Evolutionary conservation across 2,113 vertebrate species (phyloP).

Genomic region (Arenaria interpres): DNA sequence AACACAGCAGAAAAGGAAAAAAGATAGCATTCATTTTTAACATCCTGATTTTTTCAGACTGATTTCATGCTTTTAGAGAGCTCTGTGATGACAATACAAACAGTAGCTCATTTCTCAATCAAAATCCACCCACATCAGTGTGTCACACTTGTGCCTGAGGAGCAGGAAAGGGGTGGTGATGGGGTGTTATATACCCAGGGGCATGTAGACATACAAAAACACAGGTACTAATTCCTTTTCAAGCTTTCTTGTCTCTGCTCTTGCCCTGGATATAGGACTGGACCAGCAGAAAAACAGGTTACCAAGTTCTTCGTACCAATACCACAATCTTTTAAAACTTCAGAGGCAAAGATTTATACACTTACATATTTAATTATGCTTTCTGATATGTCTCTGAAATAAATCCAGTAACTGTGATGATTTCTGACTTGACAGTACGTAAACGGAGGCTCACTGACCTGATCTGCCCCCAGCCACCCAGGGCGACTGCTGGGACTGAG

Average conservation of each 20-base stretch:
- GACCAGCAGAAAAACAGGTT: not conserved
- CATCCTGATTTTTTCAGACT: conserved; percentile 18
- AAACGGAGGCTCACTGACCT: not conserved
- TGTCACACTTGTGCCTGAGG: conserved; percentile 53
- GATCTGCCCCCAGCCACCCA: not conserved
- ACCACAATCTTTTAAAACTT: not conserved
- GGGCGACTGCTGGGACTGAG: not conserved
- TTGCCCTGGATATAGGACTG: not conserved
- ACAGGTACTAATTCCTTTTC: not conserved
- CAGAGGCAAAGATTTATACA: not conserved
- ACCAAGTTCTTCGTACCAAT: not conserved
- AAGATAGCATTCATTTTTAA: not conserved
- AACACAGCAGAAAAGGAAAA: not conserved
- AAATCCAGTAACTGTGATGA: not conserved
- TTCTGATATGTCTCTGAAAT: not conserved
- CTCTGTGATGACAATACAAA: conserved; percentile 61
- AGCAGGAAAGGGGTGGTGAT: conserved; percentile 24
- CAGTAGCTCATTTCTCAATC: conserved; percentile 63
- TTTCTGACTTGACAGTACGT: not conserved
- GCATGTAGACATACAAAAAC: not conserved
- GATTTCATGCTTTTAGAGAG: conserved; percentile 13
- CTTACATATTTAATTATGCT: not conserved
- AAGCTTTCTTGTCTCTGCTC: not conserved
- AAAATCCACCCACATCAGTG: conserved; percentile 60
- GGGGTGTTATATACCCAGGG: conserved; percentile 10